These are phyloP conservation scores for Electrophaes corylata DNA, from an alignment of 2,888 invertebrate species.

Conservation along the genomic window DNA sequence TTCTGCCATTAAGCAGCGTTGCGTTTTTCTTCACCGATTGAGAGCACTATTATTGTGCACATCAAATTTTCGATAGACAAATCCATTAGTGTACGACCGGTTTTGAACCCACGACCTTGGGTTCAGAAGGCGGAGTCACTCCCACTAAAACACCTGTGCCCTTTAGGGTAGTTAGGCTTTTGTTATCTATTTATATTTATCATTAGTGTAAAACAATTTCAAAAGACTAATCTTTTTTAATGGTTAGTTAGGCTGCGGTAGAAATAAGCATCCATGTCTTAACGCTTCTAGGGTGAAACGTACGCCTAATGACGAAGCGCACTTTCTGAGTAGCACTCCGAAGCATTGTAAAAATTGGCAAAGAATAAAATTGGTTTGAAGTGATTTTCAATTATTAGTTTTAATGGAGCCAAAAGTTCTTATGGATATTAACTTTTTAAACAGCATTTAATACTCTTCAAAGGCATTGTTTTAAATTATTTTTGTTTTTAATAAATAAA, in stretches of 20 bases:
- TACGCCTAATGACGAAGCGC: conserved; percentile 16
- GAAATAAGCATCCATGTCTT: conserved; percentile 1
- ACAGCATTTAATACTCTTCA: not conserved
- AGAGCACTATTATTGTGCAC: too few species aligned
- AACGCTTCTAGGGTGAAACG: not conserved
- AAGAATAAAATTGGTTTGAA: conserved; percentile 20
- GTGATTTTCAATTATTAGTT: conserved; percentile 22
- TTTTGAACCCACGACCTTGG: too few species aligned
- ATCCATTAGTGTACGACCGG: too few species aligned
- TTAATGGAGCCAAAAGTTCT: conserved; percentile 6
- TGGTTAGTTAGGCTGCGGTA: not conserved
- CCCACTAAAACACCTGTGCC: too few species aligned
- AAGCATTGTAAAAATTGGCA: conserved; percentile 26
- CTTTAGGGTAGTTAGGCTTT: too few species aligned
- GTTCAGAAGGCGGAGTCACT: too few species aligned
- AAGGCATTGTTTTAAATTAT: not conserved
- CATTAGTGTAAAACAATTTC: too few species aligned
- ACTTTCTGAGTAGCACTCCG: conserved; percentile 18
- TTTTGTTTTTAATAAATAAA: not conserved
- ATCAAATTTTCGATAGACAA: too few species aligned
- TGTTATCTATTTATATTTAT: too few species aligned
- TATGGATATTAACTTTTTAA: not conserved
- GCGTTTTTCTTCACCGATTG: too few species aligned
- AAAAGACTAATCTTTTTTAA: too few species aligned
- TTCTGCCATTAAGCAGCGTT: too few species aligned